Evolutionary conservation across 2,888 invertebrate genomes (phyloP).

Genomic region (Hermaeophaga mercurialis): DNA sequence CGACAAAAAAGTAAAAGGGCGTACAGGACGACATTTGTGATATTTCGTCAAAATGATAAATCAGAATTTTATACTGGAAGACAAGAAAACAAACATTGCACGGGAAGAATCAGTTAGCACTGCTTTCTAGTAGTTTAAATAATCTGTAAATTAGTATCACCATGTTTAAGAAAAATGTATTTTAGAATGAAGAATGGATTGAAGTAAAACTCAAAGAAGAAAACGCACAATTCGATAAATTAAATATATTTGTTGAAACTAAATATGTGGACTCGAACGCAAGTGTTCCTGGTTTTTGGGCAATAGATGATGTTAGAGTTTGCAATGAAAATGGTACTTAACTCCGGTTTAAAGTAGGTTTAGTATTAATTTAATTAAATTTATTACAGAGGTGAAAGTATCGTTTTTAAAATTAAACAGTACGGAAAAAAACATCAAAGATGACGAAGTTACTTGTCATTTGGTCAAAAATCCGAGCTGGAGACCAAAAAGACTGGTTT

Average conservation of each 20-base stretch:
- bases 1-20: too few relatives aligned
- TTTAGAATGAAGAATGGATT: constrained; percentile 48
- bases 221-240: constrained; percentile 43
- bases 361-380: neutral
- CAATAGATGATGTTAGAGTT: constrained; percentile 50
- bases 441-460: constrained; percentile 44
- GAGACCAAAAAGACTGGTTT: constrained; percentile 43
- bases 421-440: constrained; percentile 29
- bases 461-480: constrained; percentile 45
- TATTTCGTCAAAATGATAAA: too few relatives aligned
- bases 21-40: too few relatives aligned
- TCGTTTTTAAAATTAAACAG: constrained; percentile 41
- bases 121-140: too few relatives aligned
- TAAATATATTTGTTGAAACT: constrained; percentile 52
- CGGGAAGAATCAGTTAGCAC: too few relatives aligned
- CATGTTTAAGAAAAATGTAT: too few relatives aligned
- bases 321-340: constrained; percentile 51
- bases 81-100: too few relatives aligned
- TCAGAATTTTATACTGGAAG: too few relatives aligned
- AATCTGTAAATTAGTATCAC: too few relatives aligned
- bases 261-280: constrained; percentile 37
- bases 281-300: constrained; percentile 49
- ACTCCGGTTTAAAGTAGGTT: neutral
- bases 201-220: constrained; percentile 48
- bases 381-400: constrained; percentile 47